phyloP scores from a whole-genome alignment of 2,888 invertebrate species.

The Troglohyphantes excavatus region DNA sequence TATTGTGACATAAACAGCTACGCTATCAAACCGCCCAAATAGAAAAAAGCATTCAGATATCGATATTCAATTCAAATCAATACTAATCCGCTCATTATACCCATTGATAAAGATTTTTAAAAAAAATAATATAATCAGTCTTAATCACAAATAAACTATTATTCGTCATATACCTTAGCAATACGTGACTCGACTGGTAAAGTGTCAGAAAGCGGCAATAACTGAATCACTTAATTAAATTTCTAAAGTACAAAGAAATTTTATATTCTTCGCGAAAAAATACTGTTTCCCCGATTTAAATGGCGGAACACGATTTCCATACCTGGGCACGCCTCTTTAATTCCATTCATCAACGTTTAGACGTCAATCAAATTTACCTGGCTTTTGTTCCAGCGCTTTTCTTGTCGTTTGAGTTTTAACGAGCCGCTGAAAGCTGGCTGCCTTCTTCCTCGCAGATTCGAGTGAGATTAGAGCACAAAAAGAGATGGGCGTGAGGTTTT shows the following conservation, averaged over 20 bases:
- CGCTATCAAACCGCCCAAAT: too few relatives aligned
- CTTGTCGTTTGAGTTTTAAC: slow-evolving; percentile 16
- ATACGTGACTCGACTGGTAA: background rate
- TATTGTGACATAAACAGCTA: too few relatives aligned
- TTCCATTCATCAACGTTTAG: slow-evolving; percentile 22
- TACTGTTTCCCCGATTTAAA: background rate
- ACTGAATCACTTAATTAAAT: slow-evolving; percentile 21
- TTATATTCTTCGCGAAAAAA: slow-evolving; percentile 10
- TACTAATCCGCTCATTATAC: too few relatives aligned
- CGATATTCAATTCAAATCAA: too few relatives aligned
- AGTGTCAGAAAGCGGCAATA: background rate
- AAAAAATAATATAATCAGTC: background rate
- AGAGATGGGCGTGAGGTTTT: background rate
- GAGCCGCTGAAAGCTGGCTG: slow-evolving; percentile 28
- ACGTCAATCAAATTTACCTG: slow-evolving; percentile 39
- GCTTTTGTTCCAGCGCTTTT: slow-evolving; percentile 35
- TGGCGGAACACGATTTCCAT: slow-evolving; percentile 33
- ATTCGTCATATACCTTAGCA: background rate
- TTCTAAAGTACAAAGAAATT: background rate
- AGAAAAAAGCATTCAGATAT: too few relatives aligned
- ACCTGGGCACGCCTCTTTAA: slow-evolving; percentile 31
- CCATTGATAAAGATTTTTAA: too few relatives aligned
- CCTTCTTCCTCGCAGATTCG: background rate
- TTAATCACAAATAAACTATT: background rate
- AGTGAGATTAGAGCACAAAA: background rate